Base-by-base conservation (phyloP, 1,140 invertebrate species). In the Drosophila bifasciata region DNA sequence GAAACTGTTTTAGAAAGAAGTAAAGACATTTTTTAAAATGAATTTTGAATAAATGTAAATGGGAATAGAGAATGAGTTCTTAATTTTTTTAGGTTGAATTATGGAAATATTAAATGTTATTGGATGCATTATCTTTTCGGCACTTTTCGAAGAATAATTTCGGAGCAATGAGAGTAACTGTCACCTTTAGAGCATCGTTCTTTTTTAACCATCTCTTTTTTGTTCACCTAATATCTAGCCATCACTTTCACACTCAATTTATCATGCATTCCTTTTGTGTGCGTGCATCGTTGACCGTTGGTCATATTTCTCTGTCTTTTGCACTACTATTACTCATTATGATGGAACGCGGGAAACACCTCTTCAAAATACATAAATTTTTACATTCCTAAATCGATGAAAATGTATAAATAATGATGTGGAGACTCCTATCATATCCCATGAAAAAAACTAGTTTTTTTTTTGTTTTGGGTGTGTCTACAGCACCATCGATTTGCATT, bases 401-500 rank as follows among this genome's bases (percentile, higher is more conserved):
- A 36, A 36, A 13, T 13, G 32, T 11, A 36, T 36, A 36, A 36
- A 13, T 36, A 36, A 36, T 36, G 32, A 13, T 13, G 11, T 36
- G 32, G 3, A 36, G 32, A 36, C 11, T 36, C 1, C 32, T 3
- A 36, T 28, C 2, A n/a, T n/a, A n/a, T n/a, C 8, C 8, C 8
- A 3, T 1, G 28, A 36, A 11, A 3, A 25, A 25, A 25, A 25
- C 17, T 28, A 11, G 11, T 7, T 16, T n/a, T 36, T 40, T 8
- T 25, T 1, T 46, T 36, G 28, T 61, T 64, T 44, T 16, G 40
- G 48, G 40, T 23, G 60, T 39, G 46, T 66, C 60, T 45, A 8
- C 11, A 36, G 11, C 11, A 36, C 11, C 55, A 59, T 70, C 66
- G 46, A 71, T 71, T 53, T 72, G 56, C 69, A 71, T 72, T 67